Percentiles rank a stretch among this genome's conserved stretches.
phyloP scores from a whole-genome alignment of 2,888 invertebrate genomes.

The Amiota minor region DNA sequence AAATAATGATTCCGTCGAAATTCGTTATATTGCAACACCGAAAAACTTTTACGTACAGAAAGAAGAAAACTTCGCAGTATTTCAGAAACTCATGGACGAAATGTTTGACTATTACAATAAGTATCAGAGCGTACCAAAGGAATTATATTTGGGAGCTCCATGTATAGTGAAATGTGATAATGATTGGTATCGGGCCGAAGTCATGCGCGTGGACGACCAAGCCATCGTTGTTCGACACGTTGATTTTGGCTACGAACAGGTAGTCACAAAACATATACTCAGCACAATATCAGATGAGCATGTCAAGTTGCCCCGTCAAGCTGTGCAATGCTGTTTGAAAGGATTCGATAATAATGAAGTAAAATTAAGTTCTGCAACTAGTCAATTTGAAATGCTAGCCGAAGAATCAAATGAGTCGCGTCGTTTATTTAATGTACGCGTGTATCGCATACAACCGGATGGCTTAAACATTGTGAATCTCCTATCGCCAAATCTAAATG shows the following conservation, averaged over 20 bases:
- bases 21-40: conserved; percentile 76
- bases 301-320: conserved; percentile 81
- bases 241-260: conserved; percentile 96
- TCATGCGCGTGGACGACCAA: conserved; percentile 78
- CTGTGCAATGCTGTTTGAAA: conserved; percentile 84
- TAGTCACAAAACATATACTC: conserved; percentile 77
- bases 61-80: conserved; percentile 76
- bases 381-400: conserved; percentile 80
- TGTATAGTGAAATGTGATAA: conserved; percentile 87
- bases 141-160: conserved; percentile 77
- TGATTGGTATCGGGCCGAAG: conserved; percentile 92
- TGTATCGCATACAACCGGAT: conserved; percentile 74
- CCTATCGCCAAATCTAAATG: conserved; percentile 74
- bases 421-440: conserved; percentile 70
- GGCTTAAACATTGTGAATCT: conserved; percentile 69
- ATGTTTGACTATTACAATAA: conserved; percentile 78
- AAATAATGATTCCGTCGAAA: conserved; percentile 69
- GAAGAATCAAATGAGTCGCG: conserved; percentile 75
- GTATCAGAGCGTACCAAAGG: conserved; percentile 73
- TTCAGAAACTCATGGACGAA: conserved; percentile 80
- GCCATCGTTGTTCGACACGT: conserved; percentile 86
- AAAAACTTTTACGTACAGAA: conserved; percentile 84
- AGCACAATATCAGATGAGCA: conserved; percentile 80
- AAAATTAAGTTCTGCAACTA: conserved; percentile 65
- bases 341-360: conserved; percentile 74